A percentile compares a stretch with the other conserved stretches of the same genome.
phyloP scores from a whole-genome alignment of 2,113 vertebrate genomes.

The Rhinolophus ferrumequinum region DNA sequence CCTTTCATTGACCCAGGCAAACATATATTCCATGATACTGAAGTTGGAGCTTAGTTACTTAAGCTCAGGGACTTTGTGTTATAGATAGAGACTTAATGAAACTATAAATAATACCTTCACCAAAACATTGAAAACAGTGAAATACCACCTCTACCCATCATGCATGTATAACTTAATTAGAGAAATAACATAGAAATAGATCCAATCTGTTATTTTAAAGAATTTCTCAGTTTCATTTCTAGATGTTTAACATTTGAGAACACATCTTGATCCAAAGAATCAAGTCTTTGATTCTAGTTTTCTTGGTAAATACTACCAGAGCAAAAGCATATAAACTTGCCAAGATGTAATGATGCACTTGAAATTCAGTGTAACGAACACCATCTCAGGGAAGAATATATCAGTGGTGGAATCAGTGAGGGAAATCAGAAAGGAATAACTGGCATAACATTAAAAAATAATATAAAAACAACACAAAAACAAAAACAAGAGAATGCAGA shows the following conservation, averaged over 20 bases:
- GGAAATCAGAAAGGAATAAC: not conserved
- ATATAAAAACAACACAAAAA: not conserved
- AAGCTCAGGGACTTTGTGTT: accelerated
- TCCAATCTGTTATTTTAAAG: not conserved
- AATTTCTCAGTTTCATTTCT: not conserved
- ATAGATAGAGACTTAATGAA: not conserved
- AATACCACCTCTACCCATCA: not conserved
- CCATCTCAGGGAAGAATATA: not conserved
- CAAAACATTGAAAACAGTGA: not conserved
- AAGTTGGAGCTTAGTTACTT: not conserved
- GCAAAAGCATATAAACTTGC: not conserved
- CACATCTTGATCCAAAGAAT: not conserved
- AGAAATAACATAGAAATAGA: not conserved
- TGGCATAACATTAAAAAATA: not conserved
- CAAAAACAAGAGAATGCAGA: not conserved
- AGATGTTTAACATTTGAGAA: not conserved
- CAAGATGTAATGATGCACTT: not conserved
- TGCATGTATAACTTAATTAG: not conserved
- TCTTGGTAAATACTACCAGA: not conserved
- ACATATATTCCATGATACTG: not conserved
- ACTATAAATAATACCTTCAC: not conserved
- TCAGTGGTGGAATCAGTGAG: not conserved
- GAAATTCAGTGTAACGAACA: not conserved
- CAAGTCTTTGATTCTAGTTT: not conserved
- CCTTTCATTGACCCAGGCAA: not conserved